Percentiles rank a stretch among this genome's conserved stretches.
Evolutionary conservation across 2,113 vertebrate genomes (phyloP).

Genomic region (Menura novaehollandiae): DNA sequence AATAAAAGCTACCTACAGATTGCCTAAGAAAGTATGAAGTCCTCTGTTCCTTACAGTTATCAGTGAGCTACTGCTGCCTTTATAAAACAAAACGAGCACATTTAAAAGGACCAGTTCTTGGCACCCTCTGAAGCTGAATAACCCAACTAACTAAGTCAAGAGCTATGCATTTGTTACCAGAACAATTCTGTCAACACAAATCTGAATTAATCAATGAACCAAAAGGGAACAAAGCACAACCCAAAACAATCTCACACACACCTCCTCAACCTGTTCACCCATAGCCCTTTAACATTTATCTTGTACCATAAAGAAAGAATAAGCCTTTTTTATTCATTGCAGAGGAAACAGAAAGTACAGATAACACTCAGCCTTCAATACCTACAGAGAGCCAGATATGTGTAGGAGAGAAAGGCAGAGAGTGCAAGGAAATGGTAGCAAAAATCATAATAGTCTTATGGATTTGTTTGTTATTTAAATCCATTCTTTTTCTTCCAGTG

Average conservation of each 20-base stretch:
- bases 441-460: background rate
- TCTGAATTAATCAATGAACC: background rate
- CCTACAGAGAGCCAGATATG: background rate
- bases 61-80: background rate
- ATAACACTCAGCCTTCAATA: background rate
- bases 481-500: background rate
- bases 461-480: background rate
- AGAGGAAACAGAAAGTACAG: background rate
- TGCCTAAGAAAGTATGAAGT: background rate
- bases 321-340: background rate
- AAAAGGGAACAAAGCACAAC: background rate
- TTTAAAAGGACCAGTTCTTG: background rate
- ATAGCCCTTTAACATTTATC: background rate
- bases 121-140: background rate
- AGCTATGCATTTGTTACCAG: background rate
- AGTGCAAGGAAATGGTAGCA: background rate
- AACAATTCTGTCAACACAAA: background rate
- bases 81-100: background rate
- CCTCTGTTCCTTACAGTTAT: background rate
- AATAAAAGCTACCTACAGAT: background rate
- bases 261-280: fast-evolving
- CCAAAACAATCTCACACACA: background rate
- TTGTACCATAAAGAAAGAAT: background rate
- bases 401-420: background rate
- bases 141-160: background rate